phyloP scores from a whole-genome alignment of 2,797 vertebrate species.

The Hoplostethus atlanticus region DNA sequence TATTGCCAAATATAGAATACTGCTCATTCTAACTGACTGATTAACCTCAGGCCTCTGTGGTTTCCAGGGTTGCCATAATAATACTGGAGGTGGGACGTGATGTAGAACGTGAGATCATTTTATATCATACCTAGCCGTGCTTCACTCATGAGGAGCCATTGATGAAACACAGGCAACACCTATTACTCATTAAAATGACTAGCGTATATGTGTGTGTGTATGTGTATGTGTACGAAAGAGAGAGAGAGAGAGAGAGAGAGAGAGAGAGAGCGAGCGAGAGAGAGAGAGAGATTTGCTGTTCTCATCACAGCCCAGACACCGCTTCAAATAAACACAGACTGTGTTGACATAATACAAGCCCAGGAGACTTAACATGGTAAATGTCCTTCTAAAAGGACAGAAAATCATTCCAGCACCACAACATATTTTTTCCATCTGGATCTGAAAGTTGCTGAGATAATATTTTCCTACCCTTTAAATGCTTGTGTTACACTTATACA shows the following conservation, averaged over 20 bases:
- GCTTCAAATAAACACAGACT: constrained; percentile 66
- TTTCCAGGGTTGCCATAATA: background rate
- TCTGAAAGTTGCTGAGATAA: background rate
- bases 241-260: background rate
- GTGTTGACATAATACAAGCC: constrained; percentile 69
- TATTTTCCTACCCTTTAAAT: background rate
- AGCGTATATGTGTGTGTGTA: constrained; percentile 23
- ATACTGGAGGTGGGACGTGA: background rate
- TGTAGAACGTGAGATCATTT: background rate
- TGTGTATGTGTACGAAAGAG: background rate
- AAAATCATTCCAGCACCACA: constrained; percentile 25
- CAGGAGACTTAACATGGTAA: constrained; percentile 2
- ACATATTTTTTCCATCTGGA: background rate
- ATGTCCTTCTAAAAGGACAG: constrained; percentile 35
- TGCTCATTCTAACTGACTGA: background rate
- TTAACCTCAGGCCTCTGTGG: background rate
- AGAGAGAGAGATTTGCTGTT: constrained; percentile 18
- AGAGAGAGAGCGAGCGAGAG: background rate
- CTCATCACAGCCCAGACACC: background rate
- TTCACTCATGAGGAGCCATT: constrained; percentile 26
- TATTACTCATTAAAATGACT: constrained; percentile 49
- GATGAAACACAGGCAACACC: constrained; percentile 69
- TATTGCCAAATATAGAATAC: background rate
- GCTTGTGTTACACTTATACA: background rate
- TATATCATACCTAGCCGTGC: background rate